Percentiles rank a stretch among this genome's conserved stretches.
These are phyloP conservation scores for Nicator chloris DNA, from an alignment of 2,113 vertebrate species.

Conservation along the genomic window DNA sequence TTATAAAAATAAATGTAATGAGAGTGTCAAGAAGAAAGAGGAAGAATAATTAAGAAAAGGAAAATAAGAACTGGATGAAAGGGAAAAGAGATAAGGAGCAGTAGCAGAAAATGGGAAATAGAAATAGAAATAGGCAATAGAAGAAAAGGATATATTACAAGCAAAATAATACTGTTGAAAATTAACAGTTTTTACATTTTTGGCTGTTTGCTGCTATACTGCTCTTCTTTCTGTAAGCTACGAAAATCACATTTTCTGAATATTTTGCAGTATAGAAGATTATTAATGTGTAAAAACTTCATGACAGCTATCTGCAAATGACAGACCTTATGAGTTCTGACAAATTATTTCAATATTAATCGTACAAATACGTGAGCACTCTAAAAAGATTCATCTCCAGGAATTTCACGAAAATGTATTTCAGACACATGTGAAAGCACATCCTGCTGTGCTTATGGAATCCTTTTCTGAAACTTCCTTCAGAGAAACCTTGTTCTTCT, in stretches of 20 bases:
- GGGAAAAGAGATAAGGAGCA: background rate
- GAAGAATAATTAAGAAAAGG: background rate
- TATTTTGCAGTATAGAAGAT: background rate
- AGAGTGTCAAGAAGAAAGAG: background rate
- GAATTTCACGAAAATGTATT: background rate
- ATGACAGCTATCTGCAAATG: background rate
- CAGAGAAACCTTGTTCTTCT: background rate
- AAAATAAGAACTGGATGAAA: background rate
- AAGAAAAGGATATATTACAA: background rate
- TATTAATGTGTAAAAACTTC: background rate
- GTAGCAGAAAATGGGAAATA: background rate
- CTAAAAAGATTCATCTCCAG: background rate
- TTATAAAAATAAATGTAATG: slow-evolving; percentile 24
- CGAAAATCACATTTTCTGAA: background rate
- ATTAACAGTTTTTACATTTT: background rate
- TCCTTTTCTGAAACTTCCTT: background rate
- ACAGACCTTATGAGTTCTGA: background rate
- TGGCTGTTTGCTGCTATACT: background rate
- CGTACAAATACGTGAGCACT: background rate
- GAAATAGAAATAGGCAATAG: background rate
- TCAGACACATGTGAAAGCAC: background rate
- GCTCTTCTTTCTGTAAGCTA: background rate
- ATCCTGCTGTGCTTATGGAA: background rate
- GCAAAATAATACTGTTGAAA: background rate
- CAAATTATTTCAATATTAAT: background rate